Evolutionary conservation across 2,888 invertebrate species (phyloP), one percentile per base, ranked within the genome.

Genomic region (Mythimna pallens): DNA sequence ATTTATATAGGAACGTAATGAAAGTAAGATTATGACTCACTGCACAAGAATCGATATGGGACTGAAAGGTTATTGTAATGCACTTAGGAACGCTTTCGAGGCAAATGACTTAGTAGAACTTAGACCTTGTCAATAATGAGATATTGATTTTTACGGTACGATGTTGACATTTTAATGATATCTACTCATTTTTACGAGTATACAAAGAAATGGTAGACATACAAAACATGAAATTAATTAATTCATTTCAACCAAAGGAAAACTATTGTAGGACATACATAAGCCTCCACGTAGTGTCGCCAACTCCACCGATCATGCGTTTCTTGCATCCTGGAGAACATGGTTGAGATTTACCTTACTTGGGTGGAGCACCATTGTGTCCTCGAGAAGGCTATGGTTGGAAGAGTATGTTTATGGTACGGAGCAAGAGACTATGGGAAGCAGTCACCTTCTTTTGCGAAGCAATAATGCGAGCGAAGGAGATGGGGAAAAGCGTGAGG

Each of bases 61-160:
- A 20, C 47, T 12, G 12, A 36, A 55, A 34, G 5, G 10, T 40
- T 34, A n/a, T 5, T 3, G 17, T 50, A 69, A 36, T 30, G 43
- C 54, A 34, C 54, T 43, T 59, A 34, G 12, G 12, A 47, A 47
- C 61, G 25, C 43, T 47, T 61, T 61, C 9, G 25, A 71, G 3
- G 8, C 54, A 71, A 22, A 62, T 72, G 8, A 62, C 47, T 25
- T 12, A 55, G 43, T 55, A 72, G 34, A 71, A 36, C 17, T 0
- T 25, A 7, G n/a, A 40, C n/a, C 55, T 55, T 71, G 25, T 3
- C 43, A 36, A 43, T 72, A 55, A 70, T 40, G 14, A 7, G 22
- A 17, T 70, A 61, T 20, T 69, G 30, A 59, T 59, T 71, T 69
- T 43, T 4, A 59, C 30, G 10, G 10, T 40, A 68, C 9, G 50